Evolutionary conservation across 2,797 vertebrate genomes (phyloP).

Genomic region (Gymnocypris eckloni): DNA sequence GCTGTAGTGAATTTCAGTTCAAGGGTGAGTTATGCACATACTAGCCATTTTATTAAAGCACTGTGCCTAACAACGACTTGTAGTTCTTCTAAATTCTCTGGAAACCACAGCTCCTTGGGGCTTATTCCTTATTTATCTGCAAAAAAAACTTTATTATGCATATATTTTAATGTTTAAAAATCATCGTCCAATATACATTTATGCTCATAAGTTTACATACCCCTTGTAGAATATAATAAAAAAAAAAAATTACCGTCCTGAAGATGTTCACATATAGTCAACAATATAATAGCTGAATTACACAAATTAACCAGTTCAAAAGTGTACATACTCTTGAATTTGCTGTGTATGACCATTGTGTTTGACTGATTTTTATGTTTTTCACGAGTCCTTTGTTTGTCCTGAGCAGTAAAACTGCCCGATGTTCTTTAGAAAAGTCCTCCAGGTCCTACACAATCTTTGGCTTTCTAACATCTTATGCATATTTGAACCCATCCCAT

Average conservation of each 20-base stretch:
- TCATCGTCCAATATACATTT: neutral
- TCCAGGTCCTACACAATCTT: neutral
- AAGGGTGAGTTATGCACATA: no score
- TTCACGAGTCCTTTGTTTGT: neutral
- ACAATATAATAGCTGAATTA: neutral
- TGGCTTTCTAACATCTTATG: neutral
- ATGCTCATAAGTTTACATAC: no score
- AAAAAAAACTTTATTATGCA: neutral
- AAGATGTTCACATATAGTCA: neutral
- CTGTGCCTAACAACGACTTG: no score
- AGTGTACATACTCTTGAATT: neutral
- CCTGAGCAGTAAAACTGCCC: neutral
- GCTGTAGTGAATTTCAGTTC: neutral
- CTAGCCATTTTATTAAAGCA: no score
- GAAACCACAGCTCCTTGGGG: no score
- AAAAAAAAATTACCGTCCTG: no score
- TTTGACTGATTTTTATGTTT: neutral
- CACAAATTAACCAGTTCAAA: neutral
- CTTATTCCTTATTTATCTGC: no score
- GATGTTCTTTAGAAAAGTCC: neutral
- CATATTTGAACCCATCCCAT: neutral
- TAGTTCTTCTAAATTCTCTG: no score
- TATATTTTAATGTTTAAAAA: neutral
- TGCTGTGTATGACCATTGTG: neutral
- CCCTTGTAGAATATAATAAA: no score